A percentile compares a stretch with the other conserved stretches of the same genome.
These are phyloP conservation scores for Epizoanthus scotinus DNA, from an alignment of 92 coral and sea anemone species.

Conservation along the genomic window DNA sequence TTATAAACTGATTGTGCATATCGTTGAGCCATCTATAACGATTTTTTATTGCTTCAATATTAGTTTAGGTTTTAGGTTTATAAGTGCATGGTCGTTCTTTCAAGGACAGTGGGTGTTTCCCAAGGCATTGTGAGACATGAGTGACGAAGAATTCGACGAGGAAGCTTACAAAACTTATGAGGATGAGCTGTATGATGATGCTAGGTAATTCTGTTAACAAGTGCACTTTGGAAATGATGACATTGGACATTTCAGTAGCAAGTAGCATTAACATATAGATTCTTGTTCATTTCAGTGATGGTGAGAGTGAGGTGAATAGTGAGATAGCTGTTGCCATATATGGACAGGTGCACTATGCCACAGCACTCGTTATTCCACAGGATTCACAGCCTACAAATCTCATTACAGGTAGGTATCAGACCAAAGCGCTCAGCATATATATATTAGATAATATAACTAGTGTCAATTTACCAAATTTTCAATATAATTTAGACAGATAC, in stretches of 20 bases:
- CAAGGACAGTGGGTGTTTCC: no score
- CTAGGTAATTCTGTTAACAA: not conserved
- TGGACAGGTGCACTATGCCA: slow-evolving; percentile 88
- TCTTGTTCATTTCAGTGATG: slow-evolving; percentile 30
- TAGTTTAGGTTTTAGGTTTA: no score
- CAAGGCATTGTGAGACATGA: slow-evolving; percentile 41
- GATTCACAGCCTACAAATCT: slow-evolving; percentile 1
- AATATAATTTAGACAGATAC: no score
- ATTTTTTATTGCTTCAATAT: no score
- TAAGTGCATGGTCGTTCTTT: no score
- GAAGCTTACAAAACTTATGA: slow-evolving; percentile 78
- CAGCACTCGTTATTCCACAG: slow-evolving; percentile 62
- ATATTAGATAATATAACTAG: no score
- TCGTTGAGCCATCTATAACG: no score
- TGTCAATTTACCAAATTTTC: no score
- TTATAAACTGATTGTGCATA: no score
- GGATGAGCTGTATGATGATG: slow-evolving; percentile 78
- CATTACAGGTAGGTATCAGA: not conserved
- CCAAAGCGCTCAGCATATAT: not conserved
- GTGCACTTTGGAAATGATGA: not conserved
- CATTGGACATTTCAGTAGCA: not conserved
- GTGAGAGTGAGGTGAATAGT: slow-evolving; percentile 78
- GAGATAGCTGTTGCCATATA: slow-evolving; percentile 89
- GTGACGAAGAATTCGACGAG: slow-evolving; percentile 83
- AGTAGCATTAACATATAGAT: no score